Percentiles rank a stretch among this genome's conserved stretches.
These are phyloP conservation scores for Scarus forsteni DNA, from an alignment of 2,797 vertebrate genomes.

Conservation along the genomic window DNA sequence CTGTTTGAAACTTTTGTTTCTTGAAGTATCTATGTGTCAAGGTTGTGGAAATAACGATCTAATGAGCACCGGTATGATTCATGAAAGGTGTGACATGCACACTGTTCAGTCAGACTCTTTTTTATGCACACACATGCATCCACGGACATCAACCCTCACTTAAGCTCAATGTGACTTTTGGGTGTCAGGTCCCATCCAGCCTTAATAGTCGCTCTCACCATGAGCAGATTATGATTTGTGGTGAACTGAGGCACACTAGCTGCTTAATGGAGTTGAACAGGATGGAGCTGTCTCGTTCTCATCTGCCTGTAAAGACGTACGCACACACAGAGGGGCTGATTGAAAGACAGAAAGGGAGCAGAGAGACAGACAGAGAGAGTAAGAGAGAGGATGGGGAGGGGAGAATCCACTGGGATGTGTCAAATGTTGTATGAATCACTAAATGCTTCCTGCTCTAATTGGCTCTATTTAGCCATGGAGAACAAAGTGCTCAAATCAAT, in stretches of 20 bases:
- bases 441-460: slow-evolving; percentile 76
- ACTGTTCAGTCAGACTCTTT: slow-evolving; percentile 25
- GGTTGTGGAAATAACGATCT: slow-evolving; percentile 2
- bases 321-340: slow-evolving; percentile 31
- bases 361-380: neutral
- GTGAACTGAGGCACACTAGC: slow-evolving; percentile 72
- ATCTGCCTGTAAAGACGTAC: slow-evolving; percentile 54
- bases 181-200: slow-evolving; percentile 40
- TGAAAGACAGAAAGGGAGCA: slow-evolving; percentile 42
- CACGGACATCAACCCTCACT: slow-evolving; percentile 14
- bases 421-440: slow-evolving; percentile 78
- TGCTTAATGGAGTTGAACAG: slow-evolving; percentile 77
- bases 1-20: too few species aligned
- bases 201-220: slow-evolving; percentile 51
- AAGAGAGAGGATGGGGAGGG: slow-evolving; percentile 23
- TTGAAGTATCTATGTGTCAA: too few species aligned
- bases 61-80: slow-evolving; percentile 7
- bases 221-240: slow-evolving; percentile 72
- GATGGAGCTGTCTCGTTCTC: slow-evolving; percentile 67
- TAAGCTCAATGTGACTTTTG: slow-evolving; percentile 54
- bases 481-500: slow-evolving; percentile 6
- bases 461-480: slow-evolving; percentile 57
- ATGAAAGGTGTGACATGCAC: slow-evolving; percentile 32
- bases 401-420: slow-evolving; percentile 64
- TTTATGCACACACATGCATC: neutral